Evolutionary conservation across 2,113 vertebrate species (phyloP), one percentile per base, ranked within the genome.

Genomic region (Misgurnus mizolepis): DNA sequence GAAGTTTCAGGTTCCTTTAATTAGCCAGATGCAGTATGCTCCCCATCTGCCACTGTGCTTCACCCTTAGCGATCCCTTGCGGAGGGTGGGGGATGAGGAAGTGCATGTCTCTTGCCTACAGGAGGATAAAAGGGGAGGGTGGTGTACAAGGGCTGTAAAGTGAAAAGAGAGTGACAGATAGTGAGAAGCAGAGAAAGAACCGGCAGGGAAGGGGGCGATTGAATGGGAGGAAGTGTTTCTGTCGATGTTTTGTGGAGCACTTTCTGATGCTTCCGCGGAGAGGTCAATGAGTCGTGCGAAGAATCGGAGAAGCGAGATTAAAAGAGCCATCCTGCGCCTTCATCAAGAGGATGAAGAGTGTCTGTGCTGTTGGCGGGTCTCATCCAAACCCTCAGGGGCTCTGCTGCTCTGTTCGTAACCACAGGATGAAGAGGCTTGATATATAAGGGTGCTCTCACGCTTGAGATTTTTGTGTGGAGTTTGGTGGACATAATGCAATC

Each of bases 1-100:
- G 77, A 83, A 80, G 77, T 81, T 82, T 84, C 60, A 72, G 61
- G 69, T 82, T 80, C 67, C 67, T 80, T 84, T 85, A 85, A 85
- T 85, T 87, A 82, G 80, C 78, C 18, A 72, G 80, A 60, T 70
- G 12, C 81, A 66, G 78, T 74, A 76, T 79, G 74, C 65, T 79
- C 62, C 76, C 77, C 83, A 82, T 85, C 81, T 85, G 76, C 76
- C 84, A 78, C 61, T 65, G 70, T 72, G 83, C 76, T 71, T 79
- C 75, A 79, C 76, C 78, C 55, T 78, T 49, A 78, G 74, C 64
- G 50, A 17, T 70, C n/a, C 17, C 45, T 18, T 11, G 70, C 6
- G 70, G n/a, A 22, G 22, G 69, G 39, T 49, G 67, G 43, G 34
- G 12, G 50, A 47, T 43, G 39, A 78, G 66, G 71, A 68, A 53